Evolutionary conservation across 2,113 vertebrate genomes (phyloP).

Genomic region (Caranx melampygus): DNA sequence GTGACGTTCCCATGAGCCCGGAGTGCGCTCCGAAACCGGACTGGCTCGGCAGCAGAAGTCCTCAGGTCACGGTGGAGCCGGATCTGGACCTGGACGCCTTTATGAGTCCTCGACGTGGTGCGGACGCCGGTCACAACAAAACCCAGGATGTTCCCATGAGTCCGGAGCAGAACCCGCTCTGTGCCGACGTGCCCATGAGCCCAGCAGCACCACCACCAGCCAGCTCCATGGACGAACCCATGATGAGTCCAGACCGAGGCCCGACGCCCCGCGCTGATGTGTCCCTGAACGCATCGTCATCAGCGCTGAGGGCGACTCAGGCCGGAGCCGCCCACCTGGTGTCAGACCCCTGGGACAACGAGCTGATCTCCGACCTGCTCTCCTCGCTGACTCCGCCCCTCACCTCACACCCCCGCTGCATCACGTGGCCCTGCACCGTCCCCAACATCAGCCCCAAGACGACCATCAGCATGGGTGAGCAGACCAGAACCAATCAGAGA

Average conservation of each 20-base stretch:
- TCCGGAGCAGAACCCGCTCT: conserved; percentile 19
- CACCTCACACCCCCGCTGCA: conserved; percentile 77
- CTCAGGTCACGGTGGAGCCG: not conserved
- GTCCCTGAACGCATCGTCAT: conserved; percentile 41
- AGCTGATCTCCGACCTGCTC: conserved; percentile 84
- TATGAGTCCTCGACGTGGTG: conserved; percentile 44
- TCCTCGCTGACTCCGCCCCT: conserved; percentile 83
- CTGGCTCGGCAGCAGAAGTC: conserved; percentile 55
- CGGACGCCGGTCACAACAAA: accelerated
- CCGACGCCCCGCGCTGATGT: not conserved
- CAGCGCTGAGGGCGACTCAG: not conserved
- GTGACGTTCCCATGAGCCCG: conserved; percentile 67
- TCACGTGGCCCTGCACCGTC: conserved; percentile 82
- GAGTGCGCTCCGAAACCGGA: conserved; percentile 12
- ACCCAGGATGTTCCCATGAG: conserved; percentile 57
- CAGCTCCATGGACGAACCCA: conserved; percentile 1
- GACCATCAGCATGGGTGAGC: conserved; percentile 87
- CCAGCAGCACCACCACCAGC: not conserved
- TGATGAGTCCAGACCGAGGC: conserved; percentile 45
- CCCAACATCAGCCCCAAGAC: conserved; percentile 85
- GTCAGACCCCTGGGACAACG: conserved; percentile 90
- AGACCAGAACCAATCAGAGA: no score
- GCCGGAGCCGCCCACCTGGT: conserved; percentile 61
- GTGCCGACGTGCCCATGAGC: conserved; percentile 69
- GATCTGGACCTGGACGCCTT: conserved; percentile 74